A percentile compares a stretch with the other conserved stretches of the same genome.
phyloP scores from a whole-genome alignment of 2,113 vertebrate genomes.

The Platysteira castanea region DNA sequence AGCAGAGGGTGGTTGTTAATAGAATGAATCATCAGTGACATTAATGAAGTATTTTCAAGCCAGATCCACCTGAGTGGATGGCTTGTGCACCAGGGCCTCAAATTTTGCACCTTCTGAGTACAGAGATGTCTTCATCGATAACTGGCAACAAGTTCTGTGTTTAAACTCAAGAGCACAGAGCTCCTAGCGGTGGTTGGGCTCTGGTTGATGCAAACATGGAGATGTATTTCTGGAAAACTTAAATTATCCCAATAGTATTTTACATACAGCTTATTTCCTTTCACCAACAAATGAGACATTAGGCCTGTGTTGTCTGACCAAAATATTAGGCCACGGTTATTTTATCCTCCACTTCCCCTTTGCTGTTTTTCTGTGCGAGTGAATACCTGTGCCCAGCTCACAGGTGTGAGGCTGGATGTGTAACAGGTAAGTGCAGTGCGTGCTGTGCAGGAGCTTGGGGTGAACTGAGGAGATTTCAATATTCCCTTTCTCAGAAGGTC shows the following conservation, averaged over 20 bases:
- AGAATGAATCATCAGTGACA: neutral
- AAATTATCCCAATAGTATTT: neutral
- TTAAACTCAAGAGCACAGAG: neutral
- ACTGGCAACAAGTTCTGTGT: neutral
- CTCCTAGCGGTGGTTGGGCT: neutral
- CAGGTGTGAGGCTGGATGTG: neutral
- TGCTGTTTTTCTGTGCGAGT: neutral
- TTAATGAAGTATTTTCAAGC: neutral
- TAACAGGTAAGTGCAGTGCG: neutral
- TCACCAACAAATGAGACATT: neutral
- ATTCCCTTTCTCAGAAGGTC: neutral
- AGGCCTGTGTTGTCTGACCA: neutral
- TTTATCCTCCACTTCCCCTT: neutral
- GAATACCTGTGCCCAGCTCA: accelerated
- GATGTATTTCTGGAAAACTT: neutral
- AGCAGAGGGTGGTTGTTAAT: neutral
- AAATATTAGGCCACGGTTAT: neutral
- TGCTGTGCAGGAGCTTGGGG: neutral
- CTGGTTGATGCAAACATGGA: neutral
- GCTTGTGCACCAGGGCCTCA: neutral
- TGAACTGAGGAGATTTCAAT: neutral
- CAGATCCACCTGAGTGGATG: neutral
- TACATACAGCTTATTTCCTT: neutral
- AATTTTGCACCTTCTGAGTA: neutral
- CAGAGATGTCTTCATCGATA: neutral